Evolutionary conservation across 2,113 vertebrate species (phyloP), one percentile per base, ranked within the genome.

Genomic region (Eleginops maclovinus): DNA sequence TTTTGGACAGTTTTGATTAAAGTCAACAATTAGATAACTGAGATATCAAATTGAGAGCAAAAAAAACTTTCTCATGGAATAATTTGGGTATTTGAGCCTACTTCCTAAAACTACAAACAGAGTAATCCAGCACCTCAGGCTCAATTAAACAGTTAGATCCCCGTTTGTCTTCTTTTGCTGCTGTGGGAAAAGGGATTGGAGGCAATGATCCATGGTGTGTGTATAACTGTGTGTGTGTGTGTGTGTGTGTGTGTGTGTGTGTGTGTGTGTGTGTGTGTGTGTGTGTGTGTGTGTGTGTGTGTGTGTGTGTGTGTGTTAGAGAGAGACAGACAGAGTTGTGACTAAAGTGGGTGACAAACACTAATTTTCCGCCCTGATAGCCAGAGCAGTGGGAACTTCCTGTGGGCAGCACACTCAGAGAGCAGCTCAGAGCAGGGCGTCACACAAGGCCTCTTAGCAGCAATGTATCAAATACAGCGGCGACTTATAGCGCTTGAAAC

Each of bases 331-430:
- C 44, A 44, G 56, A 69, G 75, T 67, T 89, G 78, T 83, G 82
- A 77, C 87, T 87, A 73, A 90, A 86, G 86, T 84, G 82, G 77
- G 72, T 90, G 86, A 93, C 89, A 93, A 94, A 93, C 92, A 93
- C 79, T 87, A 75, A 93, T 94, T 94, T 95, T 94, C 94, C 89
- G 87, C 90, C 85, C 89, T 85, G 93, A 94, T 94, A 94, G 86
- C 77, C 92, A 86, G 77, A 86, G 84, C 89, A 94, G 93, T 94
- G 92, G 93, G 93, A 94, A 94, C 90, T 92, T 94, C 93, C 93
- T 93, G 88, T 77, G 66, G 75, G 63, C 47, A 65, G 43, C 70
- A 50, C 66, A 88, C 92, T 92, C 92, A 94, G 85, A 87, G 82
- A 77, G 66, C 73, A 61, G 82, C 75, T 76, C 67, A 65, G 41